phyloP scores from a whole-genome alignment of 2,888 invertebrate genomes.

The Orgyia antiqua region DNA sequence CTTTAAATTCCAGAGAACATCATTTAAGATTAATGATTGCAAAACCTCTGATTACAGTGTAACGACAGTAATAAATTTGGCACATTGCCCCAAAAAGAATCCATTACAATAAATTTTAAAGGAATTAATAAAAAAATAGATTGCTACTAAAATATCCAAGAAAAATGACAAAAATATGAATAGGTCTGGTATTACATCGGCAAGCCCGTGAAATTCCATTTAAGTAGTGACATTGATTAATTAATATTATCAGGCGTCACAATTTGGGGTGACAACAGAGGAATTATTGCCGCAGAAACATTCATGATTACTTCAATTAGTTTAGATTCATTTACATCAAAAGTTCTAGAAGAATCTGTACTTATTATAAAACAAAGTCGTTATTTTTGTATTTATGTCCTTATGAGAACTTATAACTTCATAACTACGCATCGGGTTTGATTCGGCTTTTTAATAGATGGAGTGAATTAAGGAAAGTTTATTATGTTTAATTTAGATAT shows the following conservation, averaged over 20 bases:
- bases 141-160: slow-evolving; percentile 27
- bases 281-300: slow-evolving; percentile 23
- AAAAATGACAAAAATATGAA: slow-evolving; percentile 35
- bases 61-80: slow-evolving; percentile 8
- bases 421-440: too few species aligned
- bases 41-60: slow-evolving; percentile 6
- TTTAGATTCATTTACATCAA: slow-evolving; percentile 7
- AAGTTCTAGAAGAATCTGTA: too few species aligned
- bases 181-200: slow-evolving; percentile 26
- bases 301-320: slow-evolving; percentile 20
- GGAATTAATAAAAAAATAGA: slow-evolving; percentile 23
- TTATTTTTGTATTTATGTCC: too few species aligned
- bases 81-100: slow-evolving; percentile 13
- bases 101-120: slow-evolving; percentile 19
- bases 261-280: slow-evolving; percentile 23
- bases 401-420: too few species aligned
- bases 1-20: not conserved
- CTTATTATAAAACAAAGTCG: too few species aligned
- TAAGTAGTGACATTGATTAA: slow-evolving; percentile 44
- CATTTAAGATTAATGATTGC: slow-evolving; percentile 5
- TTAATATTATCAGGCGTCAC: slow-evolving; percentile 31
- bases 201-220: slow-evolving; percentile 40
- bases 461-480: too few species aligned
- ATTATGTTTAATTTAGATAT: too few species aligned
- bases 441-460: too few species aligned